phyloP scores from a whole-genome alignment of 2,113 vertebrate species.

The Tragelaphus imberbis region DNA sequence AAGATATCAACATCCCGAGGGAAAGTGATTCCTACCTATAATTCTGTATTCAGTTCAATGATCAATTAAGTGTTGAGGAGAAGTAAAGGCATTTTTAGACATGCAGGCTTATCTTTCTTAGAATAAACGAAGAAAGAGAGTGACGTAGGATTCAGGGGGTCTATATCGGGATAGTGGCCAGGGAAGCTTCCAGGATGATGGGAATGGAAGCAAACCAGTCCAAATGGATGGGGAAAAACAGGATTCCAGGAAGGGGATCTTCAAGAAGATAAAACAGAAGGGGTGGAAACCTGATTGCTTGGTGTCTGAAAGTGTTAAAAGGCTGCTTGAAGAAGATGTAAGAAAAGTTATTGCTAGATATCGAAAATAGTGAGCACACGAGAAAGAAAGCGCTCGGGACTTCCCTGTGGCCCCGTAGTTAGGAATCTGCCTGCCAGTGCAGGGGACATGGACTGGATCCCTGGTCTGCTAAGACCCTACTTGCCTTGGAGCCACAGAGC shows the following conservation, averaged over 20 bases:
- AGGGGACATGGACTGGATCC: neutral
- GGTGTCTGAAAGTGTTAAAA: neutral
- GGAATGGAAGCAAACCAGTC: neutral
- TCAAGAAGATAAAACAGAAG: accelerated
- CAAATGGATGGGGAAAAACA: neutral
- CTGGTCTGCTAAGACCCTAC: neutral
- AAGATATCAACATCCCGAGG: neutral
- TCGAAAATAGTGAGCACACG: neutral
- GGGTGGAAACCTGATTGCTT: neutral
- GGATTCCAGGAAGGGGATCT: neutral
- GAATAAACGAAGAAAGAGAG: neutral
- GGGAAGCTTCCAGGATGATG: neutral
- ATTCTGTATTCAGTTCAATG: neutral
- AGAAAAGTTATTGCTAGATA: neutral
- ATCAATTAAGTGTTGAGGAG: neutral
- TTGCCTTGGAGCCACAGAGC: neutral
- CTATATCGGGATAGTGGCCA: neutral
- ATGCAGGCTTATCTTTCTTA: neutral
- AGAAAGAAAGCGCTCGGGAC: neutral
- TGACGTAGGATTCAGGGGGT: neutral
- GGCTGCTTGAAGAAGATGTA: neutral
- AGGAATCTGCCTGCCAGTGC: neutral
- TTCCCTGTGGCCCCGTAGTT: neutral
- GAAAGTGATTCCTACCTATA: neutral
- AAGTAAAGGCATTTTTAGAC: neutral